phyloP scores from a whole-genome alignment of 2,797 vertebrate genomes.

The Hipposideros larvatus region DNA sequence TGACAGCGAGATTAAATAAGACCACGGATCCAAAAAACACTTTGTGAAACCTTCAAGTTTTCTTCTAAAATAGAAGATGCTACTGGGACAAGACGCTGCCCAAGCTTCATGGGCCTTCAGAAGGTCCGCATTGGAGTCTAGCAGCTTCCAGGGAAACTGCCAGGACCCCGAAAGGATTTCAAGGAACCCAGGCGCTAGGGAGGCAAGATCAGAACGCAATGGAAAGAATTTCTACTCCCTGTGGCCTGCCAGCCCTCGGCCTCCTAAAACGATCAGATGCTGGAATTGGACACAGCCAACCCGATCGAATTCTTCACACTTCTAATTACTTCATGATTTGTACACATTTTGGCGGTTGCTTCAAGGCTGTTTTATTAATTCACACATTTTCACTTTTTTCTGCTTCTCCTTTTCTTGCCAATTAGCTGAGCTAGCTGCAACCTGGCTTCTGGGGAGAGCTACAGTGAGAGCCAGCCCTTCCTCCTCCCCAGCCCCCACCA shows the following conservation, averaged over 20 bases:
- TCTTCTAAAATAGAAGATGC: background rate
- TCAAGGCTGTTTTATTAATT: constrained; percentile 80
- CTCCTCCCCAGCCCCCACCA: background rate
- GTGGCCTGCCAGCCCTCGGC: constrained; percentile 59
- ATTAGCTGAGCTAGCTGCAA: constrained; percentile 63
- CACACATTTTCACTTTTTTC: constrained; percentile 78
- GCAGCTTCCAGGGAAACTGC: background rate
- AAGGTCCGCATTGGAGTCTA: background rate
- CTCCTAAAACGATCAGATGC: constrained; percentile 67
- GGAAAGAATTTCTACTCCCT: constrained; percentile 75
- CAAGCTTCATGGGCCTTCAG: background rate
- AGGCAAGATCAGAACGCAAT: constrained; percentile 45
- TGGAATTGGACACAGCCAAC: constrained; percentile 60
- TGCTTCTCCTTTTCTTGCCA: constrained; percentile 73
- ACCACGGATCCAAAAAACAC: background rate
- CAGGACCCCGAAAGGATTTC: constrained; percentile 20
- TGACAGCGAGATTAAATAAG: constrained; percentile 41
- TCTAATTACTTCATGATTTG: constrained; percentile 79
- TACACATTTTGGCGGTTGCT: constrained; percentile 72
- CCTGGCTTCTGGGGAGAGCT: constrained; percentile 41
- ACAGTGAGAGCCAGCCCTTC: background rate
- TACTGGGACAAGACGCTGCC: background rate
- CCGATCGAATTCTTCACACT: constrained; percentile 72
- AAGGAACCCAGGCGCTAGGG: constrained; percentile 36
- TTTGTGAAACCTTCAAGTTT: background rate